A percentile compares a stretch with the other conserved stretches of the same genome.
These are phyloP conservation scores for Pogoniulus pusillus DNA, from an alignment of 2,797 vertebrate genomes.

Conservation along the genomic window DNA sequence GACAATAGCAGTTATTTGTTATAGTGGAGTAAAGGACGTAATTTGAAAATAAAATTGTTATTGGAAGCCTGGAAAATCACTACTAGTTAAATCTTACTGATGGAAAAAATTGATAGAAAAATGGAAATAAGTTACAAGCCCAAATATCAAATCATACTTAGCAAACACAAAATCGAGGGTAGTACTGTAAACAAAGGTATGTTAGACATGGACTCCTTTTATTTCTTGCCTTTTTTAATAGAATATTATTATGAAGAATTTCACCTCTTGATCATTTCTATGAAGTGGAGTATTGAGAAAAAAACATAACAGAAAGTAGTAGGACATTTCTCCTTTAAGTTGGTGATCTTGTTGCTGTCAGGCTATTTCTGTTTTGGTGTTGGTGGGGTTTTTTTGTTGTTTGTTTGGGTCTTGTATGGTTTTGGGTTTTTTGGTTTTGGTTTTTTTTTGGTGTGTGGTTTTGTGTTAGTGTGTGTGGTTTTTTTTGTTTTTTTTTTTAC, in stretches of 20 bases:
- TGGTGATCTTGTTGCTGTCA: neutral
- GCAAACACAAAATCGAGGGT: neutral
- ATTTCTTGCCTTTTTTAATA: neutral
- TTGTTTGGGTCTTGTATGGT: too few species aligned
- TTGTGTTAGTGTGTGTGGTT: too few species aligned
- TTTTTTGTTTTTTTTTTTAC: neutral
- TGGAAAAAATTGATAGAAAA: slow-evolving; percentile 16
- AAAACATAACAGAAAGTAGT: neutral
- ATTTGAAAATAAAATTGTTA: neutral
- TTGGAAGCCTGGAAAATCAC: neutral
- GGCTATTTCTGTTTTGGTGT: neutral
- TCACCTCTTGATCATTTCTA: neutral
- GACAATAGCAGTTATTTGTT: neutral
- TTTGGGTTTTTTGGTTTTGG: too few species aligned
- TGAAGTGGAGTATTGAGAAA: neutral
- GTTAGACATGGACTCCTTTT: neutral
- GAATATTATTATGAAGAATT: neutral
- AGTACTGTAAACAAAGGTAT: neutral
- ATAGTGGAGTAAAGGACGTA: neutral
- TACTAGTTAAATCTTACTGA: neutral
- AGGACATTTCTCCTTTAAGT: neutral
- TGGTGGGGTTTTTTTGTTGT: too few species aligned
- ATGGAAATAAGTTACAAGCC: neutral
- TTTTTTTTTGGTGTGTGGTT: too few species aligned
- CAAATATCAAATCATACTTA: neutral